These are phyloP conservation scores for Vidua macroura DNA, from an alignment of 2,113 vertebrate species.

Conservation along the genomic window DNA sequence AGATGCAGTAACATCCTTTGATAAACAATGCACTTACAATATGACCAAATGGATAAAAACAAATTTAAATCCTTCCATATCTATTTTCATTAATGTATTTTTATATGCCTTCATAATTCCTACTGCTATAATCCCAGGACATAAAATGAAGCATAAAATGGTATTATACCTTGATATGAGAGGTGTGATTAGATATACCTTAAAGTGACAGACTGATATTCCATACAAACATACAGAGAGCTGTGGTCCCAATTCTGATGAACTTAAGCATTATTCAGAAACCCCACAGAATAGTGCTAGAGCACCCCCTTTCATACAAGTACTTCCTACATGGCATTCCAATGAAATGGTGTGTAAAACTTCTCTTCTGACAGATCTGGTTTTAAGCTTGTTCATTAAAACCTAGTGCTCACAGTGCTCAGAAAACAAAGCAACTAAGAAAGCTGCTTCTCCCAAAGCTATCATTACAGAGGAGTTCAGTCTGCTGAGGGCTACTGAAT, in stretches of 20 bases:
- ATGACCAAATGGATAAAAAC: not conserved
- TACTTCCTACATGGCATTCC: not conserved
- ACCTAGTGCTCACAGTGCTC: not conserved
- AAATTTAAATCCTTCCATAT: not conserved
- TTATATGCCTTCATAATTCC: not conserved
- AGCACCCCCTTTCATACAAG: not conserved
- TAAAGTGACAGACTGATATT: not conserved
- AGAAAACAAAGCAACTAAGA: not conserved
- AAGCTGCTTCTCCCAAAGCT: slow-evolving; percentile 5
- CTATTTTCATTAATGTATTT: not conserved
- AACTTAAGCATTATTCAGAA: not conserved
- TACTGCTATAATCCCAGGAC: not conserved
- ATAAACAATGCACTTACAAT: not conserved
- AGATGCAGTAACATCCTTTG: not conserved
- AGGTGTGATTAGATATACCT: not conserved
- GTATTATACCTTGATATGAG: not conserved
- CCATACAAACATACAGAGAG: not conserved
- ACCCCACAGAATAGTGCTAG: not conserved
- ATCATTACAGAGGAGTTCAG: not conserved
- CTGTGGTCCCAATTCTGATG: not conserved
- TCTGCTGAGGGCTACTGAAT: not conserved
- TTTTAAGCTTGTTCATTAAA: slow-evolving; percentile 22
- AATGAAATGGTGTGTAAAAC: not conserved
- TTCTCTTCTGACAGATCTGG: not conserved
- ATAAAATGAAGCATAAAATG: not conserved